These are phyloP conservation scores for Volucella bombylans DNA, from an alignment of 2,888 invertebrate species.

Conservation along the genomic window DNA sequence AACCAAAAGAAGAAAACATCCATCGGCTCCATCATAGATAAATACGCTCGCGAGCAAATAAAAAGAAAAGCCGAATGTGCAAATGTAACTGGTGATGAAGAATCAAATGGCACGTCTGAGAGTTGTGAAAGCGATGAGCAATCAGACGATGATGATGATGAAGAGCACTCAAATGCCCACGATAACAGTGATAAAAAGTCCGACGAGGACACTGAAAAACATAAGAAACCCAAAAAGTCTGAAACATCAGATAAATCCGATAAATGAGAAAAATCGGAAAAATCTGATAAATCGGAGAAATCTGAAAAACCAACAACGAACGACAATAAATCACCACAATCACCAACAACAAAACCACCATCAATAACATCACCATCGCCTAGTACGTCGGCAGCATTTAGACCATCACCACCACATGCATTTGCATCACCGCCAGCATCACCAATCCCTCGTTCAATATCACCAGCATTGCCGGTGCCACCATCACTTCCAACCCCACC, in stretches of 20 bases:
- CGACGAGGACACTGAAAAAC: slow-evolving; percentile 61
- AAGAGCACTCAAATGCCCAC: slow-evolving; percentile 76
- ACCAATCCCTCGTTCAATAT: slow-evolving; percentile 50
- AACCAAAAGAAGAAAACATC: slow-evolving; percentile 84
- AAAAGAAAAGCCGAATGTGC: slow-evolving; percentile 76
- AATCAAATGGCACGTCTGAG: slow-evolving; percentile 42
- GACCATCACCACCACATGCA: slow-evolving; percentile 67
- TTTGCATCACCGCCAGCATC: slow-evolving; percentile 67
- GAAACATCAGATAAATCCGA: not conserved
- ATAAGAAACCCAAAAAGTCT: not conserved
- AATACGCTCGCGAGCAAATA: slow-evolving; percentile 81
- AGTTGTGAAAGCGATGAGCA: slow-evolving; percentile 74
- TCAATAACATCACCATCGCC: slow-evolving; percentile 40
- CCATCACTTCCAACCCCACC: slow-evolving; percentile 5
- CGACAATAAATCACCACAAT: slow-evolving; percentile 44
- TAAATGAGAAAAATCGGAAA: not conserved
- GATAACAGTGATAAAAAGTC: slow-evolving; percentile 75
- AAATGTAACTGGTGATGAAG: slow-evolving; percentile 55
- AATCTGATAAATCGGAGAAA: too few relatives aligned
- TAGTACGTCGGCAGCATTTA: slow-evolving; percentile 64
- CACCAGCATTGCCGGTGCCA: slow-evolving; percentile 34
- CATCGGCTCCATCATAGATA: slow-evolving; percentile 84
- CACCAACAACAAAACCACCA: slow-evolving; percentile 24
- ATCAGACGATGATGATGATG: slow-evolving; percentile 76
- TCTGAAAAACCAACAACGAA: slow-evolving; percentile 37